phyloP scores from a whole-genome alignment of 2,113 vertebrate genomes.

The Vombatus ursinus region DNA sequence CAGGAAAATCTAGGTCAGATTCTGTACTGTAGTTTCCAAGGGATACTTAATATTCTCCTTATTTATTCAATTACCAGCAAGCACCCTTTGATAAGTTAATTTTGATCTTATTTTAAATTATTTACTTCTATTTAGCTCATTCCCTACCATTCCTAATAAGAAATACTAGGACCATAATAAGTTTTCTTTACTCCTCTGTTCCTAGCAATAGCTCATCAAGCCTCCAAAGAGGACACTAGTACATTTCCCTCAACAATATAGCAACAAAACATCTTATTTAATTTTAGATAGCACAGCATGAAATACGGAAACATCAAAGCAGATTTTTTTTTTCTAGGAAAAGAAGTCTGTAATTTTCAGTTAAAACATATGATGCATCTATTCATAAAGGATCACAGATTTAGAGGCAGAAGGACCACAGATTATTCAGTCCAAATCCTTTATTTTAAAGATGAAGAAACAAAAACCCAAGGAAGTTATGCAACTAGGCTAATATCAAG shows the following conservation, averaged over 20 bases:
- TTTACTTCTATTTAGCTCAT: not conserved
- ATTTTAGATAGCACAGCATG: not conserved
- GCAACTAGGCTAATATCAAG: not conserved
- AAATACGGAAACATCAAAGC: not conserved
- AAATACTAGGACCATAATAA: not conserved
- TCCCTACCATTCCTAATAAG: not conserved
- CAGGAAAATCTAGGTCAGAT: not conserved
- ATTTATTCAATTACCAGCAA: not conserved
- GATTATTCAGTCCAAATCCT: not conserved
- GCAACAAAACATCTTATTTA: not conserved
- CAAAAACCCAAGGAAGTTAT: not conserved
- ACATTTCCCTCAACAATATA: not conserved
- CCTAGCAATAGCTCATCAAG: not conserved
- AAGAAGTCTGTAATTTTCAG: not conserved
- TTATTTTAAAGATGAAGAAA: slow-evolving; percentile 31
- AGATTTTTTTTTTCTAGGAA: too few species aligned
- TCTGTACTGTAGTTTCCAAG: not conserved
- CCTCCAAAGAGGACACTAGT: not conserved
- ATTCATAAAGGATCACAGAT: not conserved
- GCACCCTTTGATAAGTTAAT: not conserved
- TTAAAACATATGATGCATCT: not conserved
- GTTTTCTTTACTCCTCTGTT: not conserved
- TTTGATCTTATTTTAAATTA: not conserved
- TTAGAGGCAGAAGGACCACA: not conserved
- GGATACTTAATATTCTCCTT: not conserved